Percentiles rank a stretch among this genome's conserved stretches.
Evolutionary conservation across 2,797 vertebrate species (phyloP).

Genomic region (Myioborus miniatus): DNA sequence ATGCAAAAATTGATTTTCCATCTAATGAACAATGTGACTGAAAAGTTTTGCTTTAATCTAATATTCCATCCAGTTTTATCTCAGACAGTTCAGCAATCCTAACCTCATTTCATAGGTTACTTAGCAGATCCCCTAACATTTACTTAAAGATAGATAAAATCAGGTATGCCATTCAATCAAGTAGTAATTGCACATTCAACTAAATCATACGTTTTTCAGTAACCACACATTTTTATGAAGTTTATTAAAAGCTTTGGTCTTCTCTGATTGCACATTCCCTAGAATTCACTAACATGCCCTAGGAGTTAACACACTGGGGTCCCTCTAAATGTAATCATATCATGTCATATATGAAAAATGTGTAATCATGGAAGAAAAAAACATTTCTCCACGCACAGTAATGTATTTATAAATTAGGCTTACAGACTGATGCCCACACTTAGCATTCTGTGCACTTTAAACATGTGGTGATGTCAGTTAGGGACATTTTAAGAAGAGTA

Average conservation of each 20-base stretch:
- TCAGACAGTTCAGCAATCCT: background rate
- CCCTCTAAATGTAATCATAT: background rate
- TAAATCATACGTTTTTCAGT: background rate
- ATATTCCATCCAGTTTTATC: background rate
- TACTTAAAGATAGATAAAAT: background rate
- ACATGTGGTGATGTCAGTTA: background rate
- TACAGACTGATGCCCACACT: background rate
- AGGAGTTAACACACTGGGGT: background rate
- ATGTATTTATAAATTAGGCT: background rate
- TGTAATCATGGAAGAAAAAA: background rate
- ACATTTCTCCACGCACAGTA: rapidly evolving
- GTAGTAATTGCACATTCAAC: background rate
- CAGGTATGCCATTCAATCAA: background rate
- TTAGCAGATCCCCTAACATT: background rate
- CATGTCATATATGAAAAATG: background rate
- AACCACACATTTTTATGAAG: background rate
- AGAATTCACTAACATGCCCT: background rate
- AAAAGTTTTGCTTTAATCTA: background rate
- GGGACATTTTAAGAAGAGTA: background rate
- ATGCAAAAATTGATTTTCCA: background rate
- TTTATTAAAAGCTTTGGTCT: background rate
- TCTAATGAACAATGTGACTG: background rate
- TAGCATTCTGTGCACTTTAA: background rate
- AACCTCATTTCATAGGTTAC: background rate
- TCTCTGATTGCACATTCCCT: background rate